phyloP scores from a whole-genome alignment of 2,797 vertebrate species.

The Mormyrops boulengeri region DNA sequence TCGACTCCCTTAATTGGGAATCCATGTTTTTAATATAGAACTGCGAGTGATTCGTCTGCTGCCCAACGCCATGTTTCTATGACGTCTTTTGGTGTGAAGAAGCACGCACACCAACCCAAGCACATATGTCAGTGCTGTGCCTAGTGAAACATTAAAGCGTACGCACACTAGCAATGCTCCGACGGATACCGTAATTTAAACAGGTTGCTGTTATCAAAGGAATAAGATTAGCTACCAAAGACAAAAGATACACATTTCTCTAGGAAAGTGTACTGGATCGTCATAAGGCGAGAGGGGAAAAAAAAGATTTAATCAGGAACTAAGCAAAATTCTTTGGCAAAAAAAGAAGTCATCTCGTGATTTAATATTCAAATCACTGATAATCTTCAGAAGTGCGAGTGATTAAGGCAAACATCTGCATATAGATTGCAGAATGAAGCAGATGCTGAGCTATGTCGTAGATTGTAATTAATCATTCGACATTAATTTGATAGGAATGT shows the following conservation, averaged over 20 bases:
- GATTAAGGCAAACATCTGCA: slow-evolving; percentile 17
- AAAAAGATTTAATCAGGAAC: not conserved
- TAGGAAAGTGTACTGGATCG: not conserved
- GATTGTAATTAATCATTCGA: slow-evolving; percentile 7
- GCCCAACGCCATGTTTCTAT: not conserved
- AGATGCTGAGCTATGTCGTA: not conserved
- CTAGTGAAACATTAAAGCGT: not conserved
- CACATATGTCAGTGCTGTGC: not conserved
- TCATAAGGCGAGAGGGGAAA: not conserved
- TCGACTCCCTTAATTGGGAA: not conserved
- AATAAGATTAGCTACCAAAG: not conserved
- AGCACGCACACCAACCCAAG: not conserved
- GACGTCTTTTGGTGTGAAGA: not conserved
- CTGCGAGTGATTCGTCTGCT: not conserved
- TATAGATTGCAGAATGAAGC: slow-evolving; percentile 12
- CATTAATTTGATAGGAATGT: slow-evolving; percentile 11
- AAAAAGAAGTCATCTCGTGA: not conserved
- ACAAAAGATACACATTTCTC: not conserved
- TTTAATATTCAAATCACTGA: not conserved
- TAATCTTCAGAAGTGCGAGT: not conserved
- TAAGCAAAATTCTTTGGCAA: not conserved
- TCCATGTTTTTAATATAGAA: not conserved
- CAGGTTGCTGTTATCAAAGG: not conserved
- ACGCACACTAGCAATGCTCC: not conserved
- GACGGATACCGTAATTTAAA: not conserved